phyloP scores from a whole-genome alignment of 2,888 invertebrate genomes.

The Phortica okadai region DNA sequence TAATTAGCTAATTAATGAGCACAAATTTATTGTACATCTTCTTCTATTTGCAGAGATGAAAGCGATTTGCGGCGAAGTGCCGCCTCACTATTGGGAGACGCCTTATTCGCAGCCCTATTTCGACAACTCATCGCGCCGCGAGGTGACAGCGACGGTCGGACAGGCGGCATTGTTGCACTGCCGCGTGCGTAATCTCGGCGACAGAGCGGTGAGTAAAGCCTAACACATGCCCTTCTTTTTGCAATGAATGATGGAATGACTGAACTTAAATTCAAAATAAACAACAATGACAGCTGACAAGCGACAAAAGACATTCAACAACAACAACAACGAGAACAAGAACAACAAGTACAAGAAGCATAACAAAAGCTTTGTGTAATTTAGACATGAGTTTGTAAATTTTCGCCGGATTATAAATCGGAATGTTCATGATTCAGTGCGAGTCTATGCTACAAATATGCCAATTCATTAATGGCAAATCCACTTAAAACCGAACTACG shows the following conservation, averaged over 20 bases:
- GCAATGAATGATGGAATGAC: neutral
- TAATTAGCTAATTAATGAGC: slow-evolving; percentile 34
- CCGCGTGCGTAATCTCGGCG: slow-evolving; percentile 90
- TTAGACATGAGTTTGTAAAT: too few relatives aligned
- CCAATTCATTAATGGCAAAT: slow-evolving; percentile 13
- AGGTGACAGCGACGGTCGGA: slow-evolving; percentile 91
- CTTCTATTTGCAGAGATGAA: slow-evolving; percentile 68
- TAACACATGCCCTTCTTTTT: neutral
- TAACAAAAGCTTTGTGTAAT: too few relatives aligned
- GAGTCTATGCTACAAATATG: neutral
- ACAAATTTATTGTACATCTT: slow-evolving; percentile 32
- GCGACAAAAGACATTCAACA: neutral
- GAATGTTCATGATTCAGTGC: neutral
- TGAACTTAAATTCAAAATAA: neutral
- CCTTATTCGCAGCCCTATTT: slow-evolving; percentile 92
- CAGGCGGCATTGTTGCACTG: slow-evolving; percentile 91
- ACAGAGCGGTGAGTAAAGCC: slow-evolving; percentile 86
- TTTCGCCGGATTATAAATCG: neutral
- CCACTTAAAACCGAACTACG: neutral
- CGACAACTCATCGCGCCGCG: slow-evolving; percentile 90
- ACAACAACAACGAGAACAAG: neutral
- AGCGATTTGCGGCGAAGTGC: slow-evolving; percentile 74
- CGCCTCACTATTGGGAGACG: slow-evolving; percentile 77
- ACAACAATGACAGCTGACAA: neutral
- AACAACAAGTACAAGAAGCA: too few relatives aligned